Evolutionary conservation across 2,888 invertebrate species (phyloP).

Genomic region (Cheilosia impressa): DNA sequence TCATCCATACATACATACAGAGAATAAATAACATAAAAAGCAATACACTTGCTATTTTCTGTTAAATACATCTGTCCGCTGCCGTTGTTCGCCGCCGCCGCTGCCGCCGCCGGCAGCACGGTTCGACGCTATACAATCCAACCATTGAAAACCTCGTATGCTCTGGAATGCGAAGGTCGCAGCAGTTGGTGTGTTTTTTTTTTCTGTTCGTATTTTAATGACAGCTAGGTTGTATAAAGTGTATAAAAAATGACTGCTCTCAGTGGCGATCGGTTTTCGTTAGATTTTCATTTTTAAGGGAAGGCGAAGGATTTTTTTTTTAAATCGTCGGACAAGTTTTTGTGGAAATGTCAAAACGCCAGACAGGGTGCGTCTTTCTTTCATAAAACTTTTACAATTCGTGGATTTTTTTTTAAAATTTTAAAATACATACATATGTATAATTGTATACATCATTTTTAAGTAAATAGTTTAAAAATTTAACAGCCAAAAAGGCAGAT

Average conservation of each 20-base stretch:
- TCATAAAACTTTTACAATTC: no score
- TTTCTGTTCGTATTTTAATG: conserved; percentile 50
- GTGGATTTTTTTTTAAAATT: no score
- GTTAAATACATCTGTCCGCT: conserved; percentile 65
- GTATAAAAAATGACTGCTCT: conserved; percentile 46
- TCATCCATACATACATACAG: conserved; percentile 33
- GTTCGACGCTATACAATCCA: conserved; percentile 50
- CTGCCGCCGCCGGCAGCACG: conserved; percentile 17
- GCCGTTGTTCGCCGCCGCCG: conserved; percentile 8
- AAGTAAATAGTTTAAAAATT: no score
- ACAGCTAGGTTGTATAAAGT: conserved; percentile 53
- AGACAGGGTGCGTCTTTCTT: no score
- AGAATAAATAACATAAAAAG: conserved; percentile 36
- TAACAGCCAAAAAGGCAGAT: no score
- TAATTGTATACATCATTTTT: no score
- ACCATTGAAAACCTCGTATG: conserved; percentile 75
- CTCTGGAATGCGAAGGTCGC: conserved; percentile 75
- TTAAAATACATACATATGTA: no score
- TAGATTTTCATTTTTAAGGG: conserved; percentile 27
- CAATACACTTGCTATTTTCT: conserved; percentile 71
- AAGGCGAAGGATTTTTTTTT: background rate
- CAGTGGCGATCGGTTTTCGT: conserved; percentile 57
- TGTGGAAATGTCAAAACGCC: background rate
- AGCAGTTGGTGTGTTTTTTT: conserved; percentile 68
- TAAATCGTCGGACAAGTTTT: background rate